Evolutionary conservation across 2,797 vertebrate genomes (phyloP).

Genomic region (Coluber constrictor): DNA sequence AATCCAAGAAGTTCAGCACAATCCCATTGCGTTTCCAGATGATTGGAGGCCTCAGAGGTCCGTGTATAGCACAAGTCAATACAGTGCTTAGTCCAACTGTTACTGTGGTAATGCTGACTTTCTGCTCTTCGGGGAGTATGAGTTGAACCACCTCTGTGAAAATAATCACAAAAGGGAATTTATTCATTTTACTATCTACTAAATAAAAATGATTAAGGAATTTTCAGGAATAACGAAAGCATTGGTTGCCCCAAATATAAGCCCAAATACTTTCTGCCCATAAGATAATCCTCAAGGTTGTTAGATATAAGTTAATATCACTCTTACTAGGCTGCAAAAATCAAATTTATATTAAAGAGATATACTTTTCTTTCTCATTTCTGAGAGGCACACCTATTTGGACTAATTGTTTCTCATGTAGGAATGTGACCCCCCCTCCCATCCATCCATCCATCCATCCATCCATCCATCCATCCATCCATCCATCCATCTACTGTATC

Average conservation of each 20-base stretch:
- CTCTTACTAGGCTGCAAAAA: background rate
- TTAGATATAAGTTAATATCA: background rate
- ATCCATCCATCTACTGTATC: background rate
- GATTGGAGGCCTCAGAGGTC: slow-evolving; percentile 86
- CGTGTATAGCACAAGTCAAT: slow-evolving; percentile 84
- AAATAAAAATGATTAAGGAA: background rate
- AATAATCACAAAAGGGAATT: slow-evolving; percentile 3
- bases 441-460: background rate
- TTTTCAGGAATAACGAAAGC: background rate
- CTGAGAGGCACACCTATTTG: background rate
- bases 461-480: accelerated
- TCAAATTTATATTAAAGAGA: slow-evolving; percentile 3
- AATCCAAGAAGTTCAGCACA: slow-evolving; percentile 86
- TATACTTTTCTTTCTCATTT: background rate
- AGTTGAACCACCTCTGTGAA: slow-evolving; percentile 87
- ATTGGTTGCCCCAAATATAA: background rate
- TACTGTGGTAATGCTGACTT: slow-evolving; percentile 80
- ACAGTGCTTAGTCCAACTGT: slow-evolving; percentile 90
- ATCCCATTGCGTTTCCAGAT: slow-evolving; percentile 92
- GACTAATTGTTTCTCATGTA: background rate
- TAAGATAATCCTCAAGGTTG: background rate
- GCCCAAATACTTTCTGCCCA: background rate
- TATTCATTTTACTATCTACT: background rate
- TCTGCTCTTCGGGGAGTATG: slow-evolving; percentile 82
- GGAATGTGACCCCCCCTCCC: background rate